Percentiles rank a stretch among this genome's conserved stretches.
Evolutionary conservation across 2,888 invertebrate genomes (phyloP).

Genomic region (Gymnosoma rotundatum): DNA sequence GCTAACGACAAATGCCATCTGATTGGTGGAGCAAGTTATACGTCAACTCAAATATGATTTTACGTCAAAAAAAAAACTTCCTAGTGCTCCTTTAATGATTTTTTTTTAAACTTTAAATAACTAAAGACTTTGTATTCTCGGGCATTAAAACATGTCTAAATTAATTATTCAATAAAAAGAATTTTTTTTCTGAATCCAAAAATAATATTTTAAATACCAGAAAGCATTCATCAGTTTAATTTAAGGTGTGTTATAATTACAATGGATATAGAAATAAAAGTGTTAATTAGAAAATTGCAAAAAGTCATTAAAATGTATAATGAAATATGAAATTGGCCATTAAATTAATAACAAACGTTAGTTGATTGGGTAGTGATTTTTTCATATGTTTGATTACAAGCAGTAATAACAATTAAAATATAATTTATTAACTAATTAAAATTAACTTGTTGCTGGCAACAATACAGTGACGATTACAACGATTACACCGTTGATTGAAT

Average conservation of each 20-base stretch:
- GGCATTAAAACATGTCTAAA: too few relatives aligned
- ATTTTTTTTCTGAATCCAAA: too few relatives aligned
- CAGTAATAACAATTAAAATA: conserved; percentile 44
- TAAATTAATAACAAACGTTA: conserved; percentile 54
- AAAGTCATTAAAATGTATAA: not conserved
- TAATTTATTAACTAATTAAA: conserved; percentile 65
- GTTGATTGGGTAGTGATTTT: conserved; percentile 38
- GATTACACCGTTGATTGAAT: conserved; percentile 53
- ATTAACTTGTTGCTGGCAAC: conserved; percentile 58
- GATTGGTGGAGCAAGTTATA: too few relatives aligned
- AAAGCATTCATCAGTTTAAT: not conserved
- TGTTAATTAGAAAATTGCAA: not conserved
- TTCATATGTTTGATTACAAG: conserved; percentile 11
- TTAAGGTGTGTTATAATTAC: conserved; percentile 43
- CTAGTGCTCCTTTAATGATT: too few relatives aligned
- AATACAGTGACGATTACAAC: conserved; percentile 34
- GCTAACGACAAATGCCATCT: too few relatives aligned
- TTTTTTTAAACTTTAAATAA: too few relatives aligned
- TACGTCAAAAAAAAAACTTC: too few relatives aligned
- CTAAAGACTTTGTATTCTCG: too few relatives aligned
- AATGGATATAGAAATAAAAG: conserved; percentile 9
- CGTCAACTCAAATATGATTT: too few relatives aligned
- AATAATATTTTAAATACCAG: not conserved
- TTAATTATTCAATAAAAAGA: too few relatives aligned
- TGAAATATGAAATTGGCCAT: conserved; percentile 32